Percentiles rank a stretch among this genome's conserved stretches.
Conservation (phyloP, 2,888 invertebrate species). For the Cremastinae sp. region DNA sequence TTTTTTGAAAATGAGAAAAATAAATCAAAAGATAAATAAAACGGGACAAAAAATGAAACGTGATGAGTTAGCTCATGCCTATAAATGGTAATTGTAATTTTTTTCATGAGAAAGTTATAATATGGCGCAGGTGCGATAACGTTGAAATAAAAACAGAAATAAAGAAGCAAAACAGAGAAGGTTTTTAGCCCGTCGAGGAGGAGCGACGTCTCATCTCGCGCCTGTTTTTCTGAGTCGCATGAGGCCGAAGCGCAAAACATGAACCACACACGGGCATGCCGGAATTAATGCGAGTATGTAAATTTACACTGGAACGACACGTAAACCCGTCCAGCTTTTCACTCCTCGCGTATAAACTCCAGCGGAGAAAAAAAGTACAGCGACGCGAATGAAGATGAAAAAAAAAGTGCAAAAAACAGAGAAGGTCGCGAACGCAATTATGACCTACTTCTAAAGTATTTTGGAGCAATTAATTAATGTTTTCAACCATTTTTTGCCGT, state of each 20-base stretch:
- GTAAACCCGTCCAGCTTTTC: conserved; percentile 47
- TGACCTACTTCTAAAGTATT: conserved; percentile 40
- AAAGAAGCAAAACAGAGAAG: no score
- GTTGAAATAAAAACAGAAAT: no score
- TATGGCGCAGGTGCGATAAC: no score
- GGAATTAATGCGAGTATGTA: conserved; percentile 57
- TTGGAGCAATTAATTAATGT: conserved; percentile 35
- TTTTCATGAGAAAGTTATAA: no score
- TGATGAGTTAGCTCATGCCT: no score
- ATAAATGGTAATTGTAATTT: no score
- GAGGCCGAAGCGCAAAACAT: conserved; percentile 45
- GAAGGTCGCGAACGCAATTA: conserved; percentile 53
- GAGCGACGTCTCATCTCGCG: no score
- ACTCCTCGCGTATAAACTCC: conserved; percentile 29
- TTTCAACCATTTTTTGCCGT: conserved; percentile 8
- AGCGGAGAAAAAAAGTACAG: conserved; percentile 8
- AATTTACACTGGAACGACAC: conserved; percentile 50
- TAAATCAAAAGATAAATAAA: no score
- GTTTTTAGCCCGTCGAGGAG: no score
- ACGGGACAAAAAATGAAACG: no score
- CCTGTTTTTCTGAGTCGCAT: conserved; percentile 39
- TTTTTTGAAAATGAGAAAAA: no score
- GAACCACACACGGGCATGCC: conserved; percentile 25
- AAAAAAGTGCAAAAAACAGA: conserved; percentile 15
- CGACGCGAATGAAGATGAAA: no score